Evolutionary conservation across 2,797 vertebrate genomes (phyloP), one percentile per base, ranked within the genome.

Genomic region (Gadopsis marmoratus): DNA sequence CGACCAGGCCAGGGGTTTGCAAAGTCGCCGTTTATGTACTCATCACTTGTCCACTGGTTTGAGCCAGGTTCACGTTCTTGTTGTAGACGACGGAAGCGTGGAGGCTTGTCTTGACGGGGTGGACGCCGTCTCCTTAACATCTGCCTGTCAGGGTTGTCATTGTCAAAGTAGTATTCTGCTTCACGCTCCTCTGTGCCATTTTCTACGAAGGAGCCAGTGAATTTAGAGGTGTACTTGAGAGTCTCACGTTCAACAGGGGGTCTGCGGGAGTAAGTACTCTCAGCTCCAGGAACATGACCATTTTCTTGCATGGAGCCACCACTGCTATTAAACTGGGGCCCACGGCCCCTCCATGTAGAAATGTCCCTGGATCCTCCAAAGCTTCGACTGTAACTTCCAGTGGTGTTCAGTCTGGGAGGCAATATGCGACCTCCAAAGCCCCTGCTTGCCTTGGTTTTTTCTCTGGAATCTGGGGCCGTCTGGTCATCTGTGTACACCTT

Each of bases 101-200:
- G 98, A 0, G 98, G 98, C n/a, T 99, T 99, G 94, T 99, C 98
- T 76, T 99, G 98, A 45, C 98, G 97, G 0, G 97, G 98, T 0
- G 98, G 98, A 0, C 98, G 96, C 0, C 98, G 91, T 51, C 98
- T 95, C 61, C 98, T 94, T 87, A 98, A 94, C 0, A 96, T 96
- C 55, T 98, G 95, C 78, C 97, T 96, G 88, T 98, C 98, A 0
- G 95, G 92, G 77, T 95, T 96, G 53, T 98, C 98, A 0, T 91
- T 91, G 83, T 99, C 97, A 0, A 95, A 88, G 17, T 92, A 94
- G 8, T 95, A 97, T 45, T 98, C 97, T 10, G 94, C 94, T 71
- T 97, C 97, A 67, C 93, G 86, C 17, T 98, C 98, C 0, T 99
- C 97, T 0, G 96, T 95, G 56, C 94, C 95, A 13, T 97, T 96